Base-by-base conservation (phyloP, 2,888 invertebrate species). In the Nomada ferruginata region DNA sequence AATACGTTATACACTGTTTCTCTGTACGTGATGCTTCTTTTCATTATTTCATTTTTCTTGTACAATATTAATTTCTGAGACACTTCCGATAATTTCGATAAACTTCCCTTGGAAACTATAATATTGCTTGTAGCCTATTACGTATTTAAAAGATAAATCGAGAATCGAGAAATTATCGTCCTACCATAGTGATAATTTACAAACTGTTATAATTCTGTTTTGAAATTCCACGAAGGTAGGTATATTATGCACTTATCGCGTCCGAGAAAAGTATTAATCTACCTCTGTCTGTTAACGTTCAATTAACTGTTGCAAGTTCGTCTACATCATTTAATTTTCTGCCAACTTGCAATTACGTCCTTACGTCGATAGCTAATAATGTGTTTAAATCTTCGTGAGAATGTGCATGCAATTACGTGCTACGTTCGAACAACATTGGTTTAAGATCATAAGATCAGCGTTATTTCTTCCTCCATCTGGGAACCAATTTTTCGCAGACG, bases 281-380 rank as follows among this genome's bases (percentile, higher is more conserved):
- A 60, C 36, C 60, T 36, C 13, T 18, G 36, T 36, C 60, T 18
- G 60, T 60, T 60, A 36, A 61, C 42, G 61, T 61, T 42, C 42
- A 61, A 61, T 61, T 61, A 61, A 20, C 61, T 42, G 42, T 42
- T 36, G 52, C 66, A 36, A 53, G 53, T 53, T 36, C 26, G 20
- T 20, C 15, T 15, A 18, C 29, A 2, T 36, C 20, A 7, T 29
- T 53, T 53, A 53, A 66, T 52, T 53, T 66, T 36, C 66, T 53
- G 15, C 36, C 15, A 66, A 29, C 15, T 20, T 20, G 36, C 11
- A 36, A 36, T 36, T 53, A 66, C 9, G 53, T 53, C 20, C 36
- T 36, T 36, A 36, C 36, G 36, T 36, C 36, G 36, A 53, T 53
- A 20, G 20, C 20, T 52, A 20, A 18, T 53, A 66, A 66, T 10